Base-by-base conservation (phyloP, 2,113 vertebrate species). In the Myotis brandtii region DNA sequence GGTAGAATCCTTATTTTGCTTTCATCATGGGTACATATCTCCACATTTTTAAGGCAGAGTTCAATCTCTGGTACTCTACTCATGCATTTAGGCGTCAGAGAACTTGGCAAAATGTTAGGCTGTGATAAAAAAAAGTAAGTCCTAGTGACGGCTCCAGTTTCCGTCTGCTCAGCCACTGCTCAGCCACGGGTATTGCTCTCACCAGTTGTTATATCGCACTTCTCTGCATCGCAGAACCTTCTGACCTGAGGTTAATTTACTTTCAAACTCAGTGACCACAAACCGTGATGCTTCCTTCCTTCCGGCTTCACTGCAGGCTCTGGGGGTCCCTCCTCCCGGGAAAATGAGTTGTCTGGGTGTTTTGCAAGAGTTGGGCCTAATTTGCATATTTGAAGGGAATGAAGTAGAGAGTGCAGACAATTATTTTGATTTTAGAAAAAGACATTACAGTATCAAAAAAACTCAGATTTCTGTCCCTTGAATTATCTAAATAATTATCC, bases 241-340 rank as follows among this genome's bases (percentile, higher is more conserved):
- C 70, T 72, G 66, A 50, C 43, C 91, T 43, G 84, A 86, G 62
- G 79, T 72, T 64, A 81, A 92, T 92, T 89, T 73, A 59, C 62
- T 59, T 76, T 46, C 90, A 79, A 54, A 48, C 40, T 73, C 75
- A 77, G 0, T 77, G 73, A 46, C 56, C 56, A 73, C 3, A 37
- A 80, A 66, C 64, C 79, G 6, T 23, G 50, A 70, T 27, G 46
- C 27, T 73, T 75, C 66, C 62, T 67, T 69, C n/a, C 9, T 16
- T 43, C 91, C 27, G 59, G n/a, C 37, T 52, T 40, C 59, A 4
- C 12, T n/a, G 34, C 23, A 0, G 11, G 69, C 25, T 43, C 52
- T 5, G 2, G 40, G n/a, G 17, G 43, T 43, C 69, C 50, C 23
- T 27, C 16, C 30, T 76, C 83, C 83, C 37, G 9, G 48, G 14